Base-by-base conservation (phyloP, 2,113 vertebrate species). In the Clarias gariepinus region DNA sequence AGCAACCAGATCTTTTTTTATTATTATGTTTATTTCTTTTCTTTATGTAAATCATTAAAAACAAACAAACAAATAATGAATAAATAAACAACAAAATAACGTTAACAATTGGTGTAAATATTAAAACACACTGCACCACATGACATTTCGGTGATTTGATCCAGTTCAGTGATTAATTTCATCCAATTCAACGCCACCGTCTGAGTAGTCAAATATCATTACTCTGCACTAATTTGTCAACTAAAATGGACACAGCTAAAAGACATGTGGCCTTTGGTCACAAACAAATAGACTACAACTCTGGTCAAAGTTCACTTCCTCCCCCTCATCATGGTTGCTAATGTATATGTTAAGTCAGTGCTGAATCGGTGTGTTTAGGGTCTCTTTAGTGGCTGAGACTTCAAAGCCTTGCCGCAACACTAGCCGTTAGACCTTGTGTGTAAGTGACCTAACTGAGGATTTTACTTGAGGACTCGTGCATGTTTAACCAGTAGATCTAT, bases 271-370 rank as follows among this genome's bases (percentile, higher is more conserved):
- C 71, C 74, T 88, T 76, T 85, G 91, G 90, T 93, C 91, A 88
- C 90, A 94, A 93, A 90, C 87, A 64, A 93, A 36, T 18, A 74
- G 41, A 53, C 25, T n/a, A 60, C 85, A 23, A 0, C 61, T 74
- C 16, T 33, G 91, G 92, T 93, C 91, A 89, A 94, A 93, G 94
- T 94, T 94, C 91, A 92, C 21, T 52, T 76, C 33, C 19, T 77
- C 23, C 60, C 53, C 8, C 58, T 33, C 69, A 63, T 58, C 47
- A 9, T 41, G 28, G 23, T 30, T 53, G 61, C 52, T 81, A 41
- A 61, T 68, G 47, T 57, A 25, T 53, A 69, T 68, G 61, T 69
- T 80, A 21, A 81, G 61, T 61, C 30, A 23, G 78, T 63, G 58
- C 52, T 76, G 53, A 21, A 68, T 28, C 55, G n/a, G 58, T 47